Conservation (phyloP, 2,888 invertebrate genomes). For the Stenurella melanura region DNA sequence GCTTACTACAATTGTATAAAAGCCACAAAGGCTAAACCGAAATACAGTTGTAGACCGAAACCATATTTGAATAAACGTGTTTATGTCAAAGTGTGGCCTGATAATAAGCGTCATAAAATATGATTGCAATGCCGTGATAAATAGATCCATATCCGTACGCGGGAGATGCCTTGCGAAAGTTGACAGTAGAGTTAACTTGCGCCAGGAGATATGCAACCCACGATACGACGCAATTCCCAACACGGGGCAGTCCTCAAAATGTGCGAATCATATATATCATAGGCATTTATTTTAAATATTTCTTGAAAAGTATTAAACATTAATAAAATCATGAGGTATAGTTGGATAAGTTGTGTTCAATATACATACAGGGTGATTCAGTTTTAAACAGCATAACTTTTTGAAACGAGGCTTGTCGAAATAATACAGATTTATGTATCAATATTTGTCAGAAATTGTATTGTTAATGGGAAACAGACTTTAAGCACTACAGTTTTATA, state of each 20-base stretch:
- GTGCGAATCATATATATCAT: not conserved
- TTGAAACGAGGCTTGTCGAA: too few species aligned
- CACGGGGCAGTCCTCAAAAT: conserved; percentile 35
- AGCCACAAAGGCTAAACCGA: not conserved
- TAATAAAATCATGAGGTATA: too few species aligned
- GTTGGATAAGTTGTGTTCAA: too few species aligned
- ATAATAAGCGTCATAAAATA: conserved; percentile 39
- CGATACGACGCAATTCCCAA: conserved; percentile 1
- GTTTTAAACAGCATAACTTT: too few species aligned
- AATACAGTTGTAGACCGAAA: not conserved
- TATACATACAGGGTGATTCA: too few species aligned
- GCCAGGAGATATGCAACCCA: conserved; percentile 42
- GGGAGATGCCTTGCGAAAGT: conserved; percentile 18
- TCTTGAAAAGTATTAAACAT: too few species aligned
- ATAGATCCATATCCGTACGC: conserved; percentile 27
- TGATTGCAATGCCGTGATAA: conserved; percentile 37
- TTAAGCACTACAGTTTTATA: too few species aligned
- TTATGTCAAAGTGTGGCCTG: conserved; percentile 23
- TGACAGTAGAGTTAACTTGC: conserved; percentile 31
- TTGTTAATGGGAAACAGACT: too few species aligned
- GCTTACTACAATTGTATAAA: not conserved
- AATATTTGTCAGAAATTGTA: too few species aligned
- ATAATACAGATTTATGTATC: too few species aligned
- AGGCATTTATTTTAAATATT: too few species aligned
- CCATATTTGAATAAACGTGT: not conserved